Evolutionary conservation across 2,797 vertebrate species (phyloP), one percentile per base, ranked within the genome.

Genomic region (Gila robusta): DNA sequence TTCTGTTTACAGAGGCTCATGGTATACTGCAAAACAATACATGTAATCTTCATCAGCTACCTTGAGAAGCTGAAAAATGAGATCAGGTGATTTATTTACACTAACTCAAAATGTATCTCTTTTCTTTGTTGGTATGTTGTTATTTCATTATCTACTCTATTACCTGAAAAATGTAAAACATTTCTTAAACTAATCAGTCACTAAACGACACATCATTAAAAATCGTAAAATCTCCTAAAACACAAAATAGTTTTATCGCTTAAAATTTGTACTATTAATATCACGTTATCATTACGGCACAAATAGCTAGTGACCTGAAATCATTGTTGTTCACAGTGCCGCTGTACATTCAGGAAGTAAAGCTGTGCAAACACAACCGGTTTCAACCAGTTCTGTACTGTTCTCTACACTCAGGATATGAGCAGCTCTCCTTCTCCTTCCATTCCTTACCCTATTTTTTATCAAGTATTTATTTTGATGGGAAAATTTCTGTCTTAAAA

Each of bases 361-460:
- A 52, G 73, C 82, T 84, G 73, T 84, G 73, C 62, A 11, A 23
- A 26, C 64, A 44, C 66, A 85, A 66, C 84, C 12, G 56, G 84
- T 86, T 86, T 74, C 69, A 81, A 71, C 77, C 77, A 80, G 67
- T 85, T 85, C 77, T 64, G 54, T 69, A 26, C 28, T 32, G 44
- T 47, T 81, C 6, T 74, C 14, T 70, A 44, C 66, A 85, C 76
- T 72, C 26, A 62, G 9, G 28, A 35, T 66, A 28, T 39, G 41
- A 56, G 49, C 56, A 28, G 49, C 76, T 79, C 66, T 83, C 4
- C 59, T 74, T 28, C 21, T 77, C 16, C 76, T 67, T 35, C 41
- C 59, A 44, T 66, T 44, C 6, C 62, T 70, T 37, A 17, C 8
- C 19, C 7, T 52, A n/a, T 52, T 81, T 49, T 81, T 52, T 54